Conservation (phyloP, 1,140 invertebrate species). For the Euura saliciscinereae region DNA sequence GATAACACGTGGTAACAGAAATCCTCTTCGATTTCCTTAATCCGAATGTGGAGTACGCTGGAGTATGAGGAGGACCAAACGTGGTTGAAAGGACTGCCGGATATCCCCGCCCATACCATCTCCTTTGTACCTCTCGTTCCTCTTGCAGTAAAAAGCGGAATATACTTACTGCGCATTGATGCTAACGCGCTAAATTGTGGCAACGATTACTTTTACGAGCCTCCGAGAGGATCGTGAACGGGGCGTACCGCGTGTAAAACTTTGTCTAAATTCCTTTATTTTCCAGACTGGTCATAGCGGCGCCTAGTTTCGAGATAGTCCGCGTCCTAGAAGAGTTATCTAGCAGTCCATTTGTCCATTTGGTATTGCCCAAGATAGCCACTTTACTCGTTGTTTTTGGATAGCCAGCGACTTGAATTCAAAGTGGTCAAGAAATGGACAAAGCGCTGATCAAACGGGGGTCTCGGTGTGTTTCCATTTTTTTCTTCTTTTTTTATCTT, state of each 20-base stretch:
- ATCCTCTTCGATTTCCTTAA: slow-evolving; percentile 7
- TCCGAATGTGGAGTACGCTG: neutral
- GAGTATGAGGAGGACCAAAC: neutral
- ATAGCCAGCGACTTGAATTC: neutral
- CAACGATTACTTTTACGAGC: neutral
- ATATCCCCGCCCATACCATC: neutral
- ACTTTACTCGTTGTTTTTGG: neutral
- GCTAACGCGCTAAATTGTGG: neutral
- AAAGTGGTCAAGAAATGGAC: neutral
- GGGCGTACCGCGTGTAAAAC: neutral
- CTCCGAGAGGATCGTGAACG: neutral
- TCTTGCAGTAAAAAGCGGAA: too few relatives aligned
- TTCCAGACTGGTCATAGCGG: neutral
- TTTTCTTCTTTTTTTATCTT: neutral
- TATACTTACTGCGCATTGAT: neutral
- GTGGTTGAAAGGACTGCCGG: neutral
- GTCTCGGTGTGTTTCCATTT: neutral
- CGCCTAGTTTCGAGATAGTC: neutral
- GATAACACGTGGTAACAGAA: neutral
- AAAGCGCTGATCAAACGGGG: neutral
- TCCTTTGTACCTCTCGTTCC: neutral
- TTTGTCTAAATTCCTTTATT: neutral
- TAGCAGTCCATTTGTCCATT: neutral
- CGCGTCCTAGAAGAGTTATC: neutral
- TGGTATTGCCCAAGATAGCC: neutral